These are phyloP conservation scores for Homarus americanus DNA, from an alignment of 1,140 invertebrate species.

Conservation along the genomic window DNA sequence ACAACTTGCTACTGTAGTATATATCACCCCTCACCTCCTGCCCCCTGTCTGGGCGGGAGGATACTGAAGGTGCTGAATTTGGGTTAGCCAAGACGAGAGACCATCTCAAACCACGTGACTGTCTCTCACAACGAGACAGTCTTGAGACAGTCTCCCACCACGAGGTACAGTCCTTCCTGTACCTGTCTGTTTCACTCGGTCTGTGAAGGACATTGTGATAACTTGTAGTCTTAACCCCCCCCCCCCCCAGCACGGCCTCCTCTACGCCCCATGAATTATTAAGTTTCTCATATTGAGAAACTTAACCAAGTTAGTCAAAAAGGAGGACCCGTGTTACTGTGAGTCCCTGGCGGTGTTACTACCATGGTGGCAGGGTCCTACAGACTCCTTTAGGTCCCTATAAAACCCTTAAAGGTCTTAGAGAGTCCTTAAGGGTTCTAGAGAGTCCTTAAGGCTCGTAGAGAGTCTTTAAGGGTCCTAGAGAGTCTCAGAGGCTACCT, in stretches of 20 bases:
- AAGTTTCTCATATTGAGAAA: slow-evolving; percentile 32
- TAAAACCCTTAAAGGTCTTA: no score
- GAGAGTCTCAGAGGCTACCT: no score
- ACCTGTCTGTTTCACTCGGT: background rate
- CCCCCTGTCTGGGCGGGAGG: background rate
- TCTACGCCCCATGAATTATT: background rate
- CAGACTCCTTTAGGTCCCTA: no score
- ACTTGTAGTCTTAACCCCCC: background rate
- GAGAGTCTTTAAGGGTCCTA: no score
- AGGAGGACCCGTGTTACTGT: background rate
- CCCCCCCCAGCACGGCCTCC: slow-evolving; percentile 15
- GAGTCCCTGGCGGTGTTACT: background rate
- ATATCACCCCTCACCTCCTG: no score
- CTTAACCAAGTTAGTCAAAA: background rate
- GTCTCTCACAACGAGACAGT: background rate
- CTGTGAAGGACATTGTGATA: slow-evolving; percentile 11
- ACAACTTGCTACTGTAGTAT: no score
- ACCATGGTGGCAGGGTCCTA: background rate
- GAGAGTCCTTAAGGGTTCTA: no score
- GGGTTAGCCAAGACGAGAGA: background rate
- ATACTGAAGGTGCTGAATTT: background rate
- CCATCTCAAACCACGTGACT: background rate
- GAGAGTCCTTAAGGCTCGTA: no score
- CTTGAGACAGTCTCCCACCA: background rate
- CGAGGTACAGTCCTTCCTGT: background rate